Evolutionary conservation across 2,888 invertebrate genomes (phyloP).

Genomic region (Pseudeuparius sepicola): DNA sequence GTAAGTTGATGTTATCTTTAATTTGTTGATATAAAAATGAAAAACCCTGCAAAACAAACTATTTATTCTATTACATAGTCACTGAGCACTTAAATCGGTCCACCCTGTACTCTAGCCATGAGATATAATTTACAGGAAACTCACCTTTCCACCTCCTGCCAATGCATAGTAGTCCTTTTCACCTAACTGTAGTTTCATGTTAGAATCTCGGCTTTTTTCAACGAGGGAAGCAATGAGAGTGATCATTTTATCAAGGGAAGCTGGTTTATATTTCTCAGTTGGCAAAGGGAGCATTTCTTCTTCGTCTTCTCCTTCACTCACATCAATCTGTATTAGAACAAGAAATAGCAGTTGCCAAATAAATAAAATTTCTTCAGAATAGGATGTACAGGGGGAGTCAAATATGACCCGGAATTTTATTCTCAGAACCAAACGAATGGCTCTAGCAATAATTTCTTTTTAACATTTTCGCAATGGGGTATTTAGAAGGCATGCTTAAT

Average conservation of each 20-base stretch:
- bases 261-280: conserved; percentile 73
- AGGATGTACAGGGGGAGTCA: too few species aligned
- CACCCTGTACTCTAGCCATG: too few species aligned
- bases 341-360: too few species aligned
- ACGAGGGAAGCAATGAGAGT: conserved; percentile 79
- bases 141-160: conserved; percentile 76
- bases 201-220: conserved; percentile 75
- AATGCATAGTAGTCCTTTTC: conserved; percentile 73
- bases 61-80: too few species aligned
- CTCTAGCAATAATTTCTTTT: too few species aligned
- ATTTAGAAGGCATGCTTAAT: too few species aligned
- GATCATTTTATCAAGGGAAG: conserved; percentile 92
- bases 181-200: conserved; percentile 62
- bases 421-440: too few species aligned
- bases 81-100: too few species aligned
- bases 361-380: too few species aligned
- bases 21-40: conserved; percentile 93
- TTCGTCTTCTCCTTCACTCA: conserved; percentile 64
- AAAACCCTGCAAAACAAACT: conserved; percentile 53
- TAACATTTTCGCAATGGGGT: too few species aligned
- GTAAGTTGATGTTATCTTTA: conserved; percentile 83
- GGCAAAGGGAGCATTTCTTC: conserved; percentile 59
- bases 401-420: too few species aligned
- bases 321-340: conserved; percentile 40
- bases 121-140: too few species aligned